Evolutionary conservation across 2,113 vertebrate species (phyloP), one percentile per base, ranked within the genome.

Genomic region (Microtus ochrogaster): DNA sequence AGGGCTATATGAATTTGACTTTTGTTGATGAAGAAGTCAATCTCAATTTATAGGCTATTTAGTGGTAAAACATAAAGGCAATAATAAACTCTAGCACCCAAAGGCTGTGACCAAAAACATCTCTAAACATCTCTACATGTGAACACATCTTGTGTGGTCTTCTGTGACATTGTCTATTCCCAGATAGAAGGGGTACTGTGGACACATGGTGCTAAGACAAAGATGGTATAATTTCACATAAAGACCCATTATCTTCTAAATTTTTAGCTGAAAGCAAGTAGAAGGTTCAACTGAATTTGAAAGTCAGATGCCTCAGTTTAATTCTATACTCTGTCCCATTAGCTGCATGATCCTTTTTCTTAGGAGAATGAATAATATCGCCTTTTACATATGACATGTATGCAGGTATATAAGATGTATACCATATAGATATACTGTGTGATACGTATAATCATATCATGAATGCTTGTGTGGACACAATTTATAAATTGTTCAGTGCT

Each of bases 271-370:
- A 89, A 92, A 94, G 28, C 65, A 84, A 91, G 33, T 36, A 85
- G 90, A 92, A 83, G 3, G 0, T 61, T 96, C 26, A 55, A 22
- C 52, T 88, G 68, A 81, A 68, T 78, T 89, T 88, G 72, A 12
- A 81, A 22, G 92, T 93, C 63, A 93, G 79, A 94, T 65, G 61
- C 12, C 76, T 3, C 14, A 73, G 49, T 93, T 97, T 72, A 84
- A 3, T 68, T 81, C 52, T 30, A 70, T 52, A 83, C 10, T 76
- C 24, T 47, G 47, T 74, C 10, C 17, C 36, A 3, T 94, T 36
- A 49, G 16, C 17, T 79, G 2, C 44, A 30, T 63, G 79, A 49
- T 9, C 47, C 19, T 41, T 47, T 79, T 94, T 94, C 47, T 87
- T 61, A 93, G 36, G 89, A 87, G 47, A 90, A 6, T 91, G 7